Evolutionary conservation across 2,888 invertebrate genomes (phyloP).

Genomic region (Oxycera nigricornis): DNA sequence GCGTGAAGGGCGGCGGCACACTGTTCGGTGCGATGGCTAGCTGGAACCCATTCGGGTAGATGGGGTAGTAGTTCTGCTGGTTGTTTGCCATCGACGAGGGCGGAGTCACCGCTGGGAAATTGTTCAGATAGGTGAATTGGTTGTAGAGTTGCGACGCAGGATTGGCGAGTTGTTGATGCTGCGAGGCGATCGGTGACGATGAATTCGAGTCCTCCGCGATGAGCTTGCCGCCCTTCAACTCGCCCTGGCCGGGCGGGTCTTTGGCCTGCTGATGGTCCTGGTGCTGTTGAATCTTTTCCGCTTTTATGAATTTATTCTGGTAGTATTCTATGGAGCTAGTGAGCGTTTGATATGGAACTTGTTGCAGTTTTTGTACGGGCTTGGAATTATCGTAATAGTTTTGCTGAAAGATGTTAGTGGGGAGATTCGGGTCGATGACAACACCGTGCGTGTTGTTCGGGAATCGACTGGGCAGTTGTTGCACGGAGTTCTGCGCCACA

Average conservation of each 20-base stretch:
- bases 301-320: conserved; percentile 60
- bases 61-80: conserved; percentile 58
- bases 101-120: conserved; percentile 55
- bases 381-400: conserved; percentile 42
- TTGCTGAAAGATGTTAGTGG: conserved; percentile 42
- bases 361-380: conserved; percentile 40
- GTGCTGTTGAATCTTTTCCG: conserved; percentile 49
- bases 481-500: conserved; percentile 38
- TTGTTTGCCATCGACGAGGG: conserved; percentile 50
- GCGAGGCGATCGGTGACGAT: conserved; percentile 48
- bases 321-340: conserved; percentile 58
- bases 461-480: conserved; percentile 48
- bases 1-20: conserved; percentile 60
- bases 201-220: background rate
- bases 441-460: conserved; percentile 38
- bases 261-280: conserved; percentile 56
- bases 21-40: conserved; percentile 58
- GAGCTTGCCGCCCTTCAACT: background rate
- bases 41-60: conserved; percentile 62
- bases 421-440: conserved; percentile 35
- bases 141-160: conserved; percentile 58
- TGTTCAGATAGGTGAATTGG: conserved; percentile 60
- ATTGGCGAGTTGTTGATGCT: conserved; percentile 50
- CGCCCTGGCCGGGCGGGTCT: conserved; percentile 43
- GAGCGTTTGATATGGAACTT: conserved; percentile 48